A percentile compares a stretch with the other conserved stretches of the same genome.
Evolutionary conservation across 2,888 invertebrate species (phyloP).

Genomic region (Brenthis ino): DNA sequence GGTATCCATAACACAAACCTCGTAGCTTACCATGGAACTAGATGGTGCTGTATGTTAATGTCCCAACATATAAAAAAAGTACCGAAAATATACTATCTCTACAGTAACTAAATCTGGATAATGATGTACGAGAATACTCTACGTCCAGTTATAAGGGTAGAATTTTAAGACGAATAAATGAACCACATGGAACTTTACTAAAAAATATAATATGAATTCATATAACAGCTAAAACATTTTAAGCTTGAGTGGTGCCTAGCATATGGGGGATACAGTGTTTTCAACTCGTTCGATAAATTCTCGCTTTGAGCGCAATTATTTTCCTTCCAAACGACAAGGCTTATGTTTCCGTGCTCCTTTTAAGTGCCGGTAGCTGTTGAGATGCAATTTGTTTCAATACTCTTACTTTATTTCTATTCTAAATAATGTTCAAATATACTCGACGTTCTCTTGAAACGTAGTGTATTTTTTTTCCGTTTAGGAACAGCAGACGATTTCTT

Average conservation of each 20-base stretch:
- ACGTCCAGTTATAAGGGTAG: no score
- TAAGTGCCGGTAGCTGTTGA: slow-evolving; percentile 42
- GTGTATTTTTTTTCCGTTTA: neutral
- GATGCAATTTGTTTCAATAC: slow-evolving; percentile 30
- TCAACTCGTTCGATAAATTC: slow-evolving; percentile 55
- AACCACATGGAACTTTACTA: no score
- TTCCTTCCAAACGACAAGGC: slow-evolving; percentile 53
- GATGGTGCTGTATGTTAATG: no score
- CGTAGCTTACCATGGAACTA: no score
- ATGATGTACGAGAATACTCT: no score
- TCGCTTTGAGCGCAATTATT: slow-evolving; percentile 64
- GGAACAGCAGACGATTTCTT: neutral
- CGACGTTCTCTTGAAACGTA: slow-evolving; percentile 3
- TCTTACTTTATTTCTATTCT: slow-evolving; percentile 31
- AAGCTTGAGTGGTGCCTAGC: slow-evolving; percentile 5
- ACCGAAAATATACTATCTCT: no score
- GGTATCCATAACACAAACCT: no score
- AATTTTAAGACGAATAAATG: no score
- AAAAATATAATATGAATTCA: neutral
- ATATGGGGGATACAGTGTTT: slow-evolving; percentile 39
- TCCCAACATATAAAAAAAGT: no score
- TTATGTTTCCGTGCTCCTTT: slow-evolving; percentile 61
- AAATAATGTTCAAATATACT: slow-evolving; percentile 32
- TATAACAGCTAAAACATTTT: slow-evolving; percentile 9
- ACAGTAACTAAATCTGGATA: no score